Percentiles rank a stretch among this genome's conserved stretches.
Conservation (phyloP, 2,888 invertebrate genomes). For the Drosophila stalkeri region DNA sequence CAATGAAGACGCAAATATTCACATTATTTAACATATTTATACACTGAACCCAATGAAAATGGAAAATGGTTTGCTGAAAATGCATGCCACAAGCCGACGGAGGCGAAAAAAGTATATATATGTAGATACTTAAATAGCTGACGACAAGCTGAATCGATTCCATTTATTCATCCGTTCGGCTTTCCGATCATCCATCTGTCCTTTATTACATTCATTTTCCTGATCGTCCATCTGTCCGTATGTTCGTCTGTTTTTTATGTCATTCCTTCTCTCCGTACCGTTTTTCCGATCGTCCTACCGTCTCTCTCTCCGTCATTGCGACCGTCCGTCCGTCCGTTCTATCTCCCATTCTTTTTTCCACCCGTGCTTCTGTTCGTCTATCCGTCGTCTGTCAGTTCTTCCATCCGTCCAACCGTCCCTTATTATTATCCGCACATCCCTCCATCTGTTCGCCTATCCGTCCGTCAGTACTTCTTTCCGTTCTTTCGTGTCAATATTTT, state of each 20-base stretch:
- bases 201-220: background rate
- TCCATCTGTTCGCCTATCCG: too few species aligned
- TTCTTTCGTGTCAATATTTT: too few species aligned
- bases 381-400: background rate
- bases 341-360: too few species aligned
- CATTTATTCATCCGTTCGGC: background rate
- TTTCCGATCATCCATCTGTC: background rate
- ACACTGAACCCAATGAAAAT: background rate
- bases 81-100: background rate
- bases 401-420: too few species aligned
- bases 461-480: too few species aligned
- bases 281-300: background rate
- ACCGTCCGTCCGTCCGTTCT: background rate
- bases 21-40: slow-evolving; percentile 1
- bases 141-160: too few species aligned
- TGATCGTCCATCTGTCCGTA: too few species aligned
- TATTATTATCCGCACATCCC: too few species aligned
- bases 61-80: background rate
- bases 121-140: background rate
- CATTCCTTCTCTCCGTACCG: background rate
- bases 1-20: slow-evolving; percentile 1
- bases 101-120: background rate
- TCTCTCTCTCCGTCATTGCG: background rate
- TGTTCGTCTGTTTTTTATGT: background rate
- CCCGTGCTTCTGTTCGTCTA: accelerated